phyloP scores from a whole-genome alignment of 2,888 invertebrate species.

The Lydus trimaculatus region DNA sequence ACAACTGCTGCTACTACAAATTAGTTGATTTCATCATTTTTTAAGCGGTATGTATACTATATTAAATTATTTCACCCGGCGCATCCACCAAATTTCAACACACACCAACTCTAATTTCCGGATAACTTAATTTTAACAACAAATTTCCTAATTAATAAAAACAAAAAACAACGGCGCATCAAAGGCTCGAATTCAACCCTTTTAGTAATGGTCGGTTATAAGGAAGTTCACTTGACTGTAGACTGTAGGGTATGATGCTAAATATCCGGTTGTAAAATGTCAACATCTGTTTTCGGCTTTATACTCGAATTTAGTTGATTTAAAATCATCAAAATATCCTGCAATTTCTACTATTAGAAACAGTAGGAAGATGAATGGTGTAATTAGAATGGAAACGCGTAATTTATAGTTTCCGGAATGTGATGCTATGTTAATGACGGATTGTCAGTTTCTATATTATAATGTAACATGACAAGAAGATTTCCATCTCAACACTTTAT shows the following conservation, averaged over 20 bases:
- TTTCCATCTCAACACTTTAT: not conserved
- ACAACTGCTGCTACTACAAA: too few relatives aligned
- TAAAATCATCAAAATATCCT: not conserved
- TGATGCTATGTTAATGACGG: not conserved
- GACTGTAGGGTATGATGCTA: not conserved
- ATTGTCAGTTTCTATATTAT: not conserved
- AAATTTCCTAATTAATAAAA: too few relatives aligned
- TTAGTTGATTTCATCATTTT: too few relatives aligned
- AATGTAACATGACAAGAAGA: not conserved
- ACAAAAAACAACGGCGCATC: too few relatives aligned
- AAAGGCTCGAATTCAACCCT: not conserved
- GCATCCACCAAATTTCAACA: slow-evolving; percentile 5
- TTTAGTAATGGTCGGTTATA: not conserved
- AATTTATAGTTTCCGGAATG: not conserved
- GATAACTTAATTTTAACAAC: too few relatives aligned
- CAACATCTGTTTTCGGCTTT: not conserved
- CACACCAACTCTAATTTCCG: too few relatives aligned
- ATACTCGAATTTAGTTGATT: not conserved
- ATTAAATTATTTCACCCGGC: slow-evolving; percentile 7
- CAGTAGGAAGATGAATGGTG: not conserved
- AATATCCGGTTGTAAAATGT: not conserved
- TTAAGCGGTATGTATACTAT: too few relatives aligned
- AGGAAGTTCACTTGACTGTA: not conserved
- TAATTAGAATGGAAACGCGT: not conserved
- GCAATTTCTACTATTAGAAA: not conserved